Base-by-base conservation (phyloP, 2,113 vertebrate species). In the Lipotes vexillifer region DNA sequence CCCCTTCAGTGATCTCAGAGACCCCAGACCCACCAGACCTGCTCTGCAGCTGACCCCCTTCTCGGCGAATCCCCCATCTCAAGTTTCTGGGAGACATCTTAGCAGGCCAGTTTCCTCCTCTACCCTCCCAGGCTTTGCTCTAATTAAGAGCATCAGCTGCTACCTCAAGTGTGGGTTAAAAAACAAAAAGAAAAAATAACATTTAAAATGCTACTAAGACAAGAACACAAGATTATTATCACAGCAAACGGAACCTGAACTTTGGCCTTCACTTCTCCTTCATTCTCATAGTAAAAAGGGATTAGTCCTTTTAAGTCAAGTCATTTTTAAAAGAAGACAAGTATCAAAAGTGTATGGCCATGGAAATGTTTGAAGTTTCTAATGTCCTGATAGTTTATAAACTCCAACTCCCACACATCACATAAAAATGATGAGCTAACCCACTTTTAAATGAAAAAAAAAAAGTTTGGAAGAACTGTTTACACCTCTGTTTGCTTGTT, bases 81-180 rank as follows among this genome's bases (percentile, higher is more conserved):
- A 21, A 5, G 8, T 72, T 72, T 41, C 66, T 65, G 33, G 68
- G 74, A 41, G 66, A 74, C 44, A 29, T 14, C 17, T 81, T 77
- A 33, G 15, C n/a, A 72, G 55, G 23, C 23, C 46, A 55, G 31
- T 31, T 55, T 71, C n/a, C 84, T 66, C 27, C 36, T 80, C 0
- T 21, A 8, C 10, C 85, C 68, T 38, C 31, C 3, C 10, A 25
- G 68, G 2, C 15, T 68, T 93, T 88, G 14, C 61, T 84, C 10
- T 49, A 49, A 96, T 69, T 83, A 52, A 83, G 71, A 57, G 31
- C 27, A 93, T 59, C 78, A 84, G 55, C 59, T 77, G 75, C 69
- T 89, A 52, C 25, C 61, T 86, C 61, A 77, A 44, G 13, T 46
- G 66, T 36, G 49, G 74, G 46, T 86, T 31, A 38, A 77, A 86